Percentiles rank a stretch among this genome's conserved stretches.
Evolutionary conservation across 2,113 vertebrate species (phyloP).

Genomic region (Tragelaphus scriptus): DNA sequence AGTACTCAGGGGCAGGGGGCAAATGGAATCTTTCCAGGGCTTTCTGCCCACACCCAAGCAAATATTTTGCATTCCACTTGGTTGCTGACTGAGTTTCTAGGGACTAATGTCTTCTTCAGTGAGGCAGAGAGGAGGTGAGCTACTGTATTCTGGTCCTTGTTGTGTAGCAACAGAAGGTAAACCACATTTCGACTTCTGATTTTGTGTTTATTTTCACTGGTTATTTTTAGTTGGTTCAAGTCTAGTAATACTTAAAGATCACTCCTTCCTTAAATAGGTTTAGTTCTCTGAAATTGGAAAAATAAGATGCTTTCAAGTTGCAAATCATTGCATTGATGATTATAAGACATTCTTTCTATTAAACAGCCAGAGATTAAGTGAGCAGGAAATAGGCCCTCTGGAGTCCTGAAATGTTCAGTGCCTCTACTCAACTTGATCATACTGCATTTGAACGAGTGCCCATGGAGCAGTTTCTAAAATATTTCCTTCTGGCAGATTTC

Average conservation of each 20-base stretch:
- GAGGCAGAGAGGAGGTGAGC: background rate
- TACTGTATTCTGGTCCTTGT: background rate
- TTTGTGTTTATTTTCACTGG: slow-evolving; percentile 42
- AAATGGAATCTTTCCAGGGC: background rate
- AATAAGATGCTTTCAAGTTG: slow-evolving; percentile 27
- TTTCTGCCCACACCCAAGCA: background rate
- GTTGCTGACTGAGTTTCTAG: background rate
- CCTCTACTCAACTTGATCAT: background rate
- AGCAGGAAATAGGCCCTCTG: slow-evolving; percentile 7
- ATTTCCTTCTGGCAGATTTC: background rate
- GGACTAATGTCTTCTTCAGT: background rate
- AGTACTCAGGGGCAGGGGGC: background rate
- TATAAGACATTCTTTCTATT: slow-evolving; percentile 30
- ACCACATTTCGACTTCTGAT: slow-evolving; percentile 8
- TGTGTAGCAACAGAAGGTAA: slow-evolving; percentile 43
- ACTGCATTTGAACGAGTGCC: background rate
- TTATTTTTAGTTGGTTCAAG: slow-evolving; percentile 53
- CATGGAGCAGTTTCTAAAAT: background rate
- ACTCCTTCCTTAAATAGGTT: slow-evolving; percentile 47
- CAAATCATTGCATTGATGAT: slow-evolving; percentile 26
- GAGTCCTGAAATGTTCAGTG: background rate
- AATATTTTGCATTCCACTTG: background rate
- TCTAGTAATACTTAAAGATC: slow-evolving; percentile 48
- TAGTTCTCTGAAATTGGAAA: slow-evolving; percentile 7
- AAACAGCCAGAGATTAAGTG: slow-evolving; percentile 22